A percentile compares a stretch with the other conserved stretches of the same genome.
Conservation (phyloP, 2,888 invertebrate genomes). For the Diaperis boleti region DNA sequence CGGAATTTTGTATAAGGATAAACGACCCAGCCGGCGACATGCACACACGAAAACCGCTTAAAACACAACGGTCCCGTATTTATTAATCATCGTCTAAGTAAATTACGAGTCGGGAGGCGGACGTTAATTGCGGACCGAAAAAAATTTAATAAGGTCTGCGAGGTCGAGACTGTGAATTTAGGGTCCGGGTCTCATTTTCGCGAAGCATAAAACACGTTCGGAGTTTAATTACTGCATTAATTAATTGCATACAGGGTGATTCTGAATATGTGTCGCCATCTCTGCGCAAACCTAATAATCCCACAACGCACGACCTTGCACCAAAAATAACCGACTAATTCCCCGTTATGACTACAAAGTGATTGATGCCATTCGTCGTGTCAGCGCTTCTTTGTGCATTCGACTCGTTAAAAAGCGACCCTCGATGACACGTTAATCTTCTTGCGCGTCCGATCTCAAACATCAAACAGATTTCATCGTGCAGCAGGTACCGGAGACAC, state of each 20-base stretch:
- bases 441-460: constrained; percentile 21
- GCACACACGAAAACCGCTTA: constrained; percentile 34
- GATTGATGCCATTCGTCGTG: constrained; percentile 12
- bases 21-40: constrained; percentile 21
- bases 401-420: constrained; percentile 30
- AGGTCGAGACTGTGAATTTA: background rate
- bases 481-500: constrained; percentile 27
- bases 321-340: constrained; percentile 8
- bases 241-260: too few relatives aligned
- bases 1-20: constrained; percentile 33
- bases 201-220: background rate
- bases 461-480: constrained; percentile 39
- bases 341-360: constrained; percentile 8
- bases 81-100: constrained; percentile 39
- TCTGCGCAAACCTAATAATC: background rate
- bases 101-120: constrained; percentile 29
- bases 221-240: constrained; percentile 2
- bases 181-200: background rate
- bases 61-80: constrained; percentile 32
- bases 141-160: constrained; percentile 2
- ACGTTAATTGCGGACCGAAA: constrained; percentile 12
- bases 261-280: too few relatives aligned
- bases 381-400: constrained; percentile 22
- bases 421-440: constrained; percentile 33
- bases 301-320: background rate